Base-by-base conservation (phyloP, 2,113 vertebrate genomes). In the Grammomys dolichurus region DNA sequence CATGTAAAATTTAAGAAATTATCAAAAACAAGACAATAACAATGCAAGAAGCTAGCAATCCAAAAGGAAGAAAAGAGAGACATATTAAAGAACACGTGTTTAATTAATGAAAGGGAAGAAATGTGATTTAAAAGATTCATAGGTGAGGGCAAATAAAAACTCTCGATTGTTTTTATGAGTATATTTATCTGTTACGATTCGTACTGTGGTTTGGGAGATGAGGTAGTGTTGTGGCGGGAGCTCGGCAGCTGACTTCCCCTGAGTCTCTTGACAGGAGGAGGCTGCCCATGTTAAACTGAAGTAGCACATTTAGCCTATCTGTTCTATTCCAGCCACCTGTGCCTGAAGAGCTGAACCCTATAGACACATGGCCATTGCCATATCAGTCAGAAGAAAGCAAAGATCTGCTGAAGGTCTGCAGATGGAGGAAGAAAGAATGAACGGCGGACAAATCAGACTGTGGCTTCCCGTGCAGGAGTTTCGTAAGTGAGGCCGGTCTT, bases 191-290 rank as follows among this genome's bases (percentile, higher is more conserved):
- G 22, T 69, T 85, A 58, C 14, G 2, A 65, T 17, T 69, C 48
- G 63, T 33, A 70, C 43, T 58, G 60, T 90, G 22, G 31, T 67
- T 5, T 73, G 28, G 36, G 56, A 36, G 69, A 69, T 94, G 20
- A 78, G 70, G 36, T 48, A 89, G 43, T 65, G 40, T 4, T 84
- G 16, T 43, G 19, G n/a, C 31, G 0, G 31, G 28, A 89, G 1
- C 24, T 36, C 69, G 87, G 95, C 4, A 19, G 26, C 54, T 63
- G 72, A 63, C 92, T 85, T 78, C 48, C 67, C 24, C 76, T 20
- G 43, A 85, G 65, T 51, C 72, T 93, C 51, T 91, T 65, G 70
- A 31, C 76, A 95, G 54, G 22, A 84, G 36, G 90, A 84, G 36
- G 90, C 76, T 65, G 46, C 75, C 77, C 40, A 24, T 65, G 75